These are phyloP conservation scores for Terrapene triunguis DNA, from an alignment of 2,113 vertebrate genomes.

Conservation along the genomic window DNA sequence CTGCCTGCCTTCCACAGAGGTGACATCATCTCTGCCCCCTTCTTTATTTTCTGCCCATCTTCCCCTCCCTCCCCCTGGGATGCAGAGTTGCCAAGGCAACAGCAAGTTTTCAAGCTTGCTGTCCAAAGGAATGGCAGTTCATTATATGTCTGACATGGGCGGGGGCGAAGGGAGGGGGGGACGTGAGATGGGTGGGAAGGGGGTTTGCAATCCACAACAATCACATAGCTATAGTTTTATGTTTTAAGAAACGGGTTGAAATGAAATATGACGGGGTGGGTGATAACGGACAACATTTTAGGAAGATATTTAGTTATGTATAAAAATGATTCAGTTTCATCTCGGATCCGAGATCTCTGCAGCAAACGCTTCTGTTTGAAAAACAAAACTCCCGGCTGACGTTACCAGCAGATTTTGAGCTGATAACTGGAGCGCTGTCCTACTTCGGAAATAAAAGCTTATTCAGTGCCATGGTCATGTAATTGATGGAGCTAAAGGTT, in stretches of 20 bases:
- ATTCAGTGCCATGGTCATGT: fast-evolving
- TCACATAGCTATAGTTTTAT: fast-evolving
- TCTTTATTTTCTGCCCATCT: conserved; percentile 55
- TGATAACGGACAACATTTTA: fast-evolving
- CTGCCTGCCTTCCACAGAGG: conserved; percentile 72
- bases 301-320: fast-evolving
- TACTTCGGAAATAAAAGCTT: neutral
- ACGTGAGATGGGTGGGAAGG: conserved; percentile 23
- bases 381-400: fast-evolving
- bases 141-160: conserved; percentile 74
- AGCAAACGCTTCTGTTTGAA: fast-evolving
- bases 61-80: conserved; percentile 75
- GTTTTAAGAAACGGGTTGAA: neutral
- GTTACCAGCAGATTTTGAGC: fast-evolving
- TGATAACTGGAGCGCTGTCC: fast-evolving
- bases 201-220: conserved; percentile 13
- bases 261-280: fast-evolving
- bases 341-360: fast-evolving
- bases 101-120: conserved; percentile 70
- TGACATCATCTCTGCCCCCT: conserved; percentile 85
- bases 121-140: conserved; percentile 83
- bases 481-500: neutral
- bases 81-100: conserved; percentile 86
- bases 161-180: conserved; percentile 44
- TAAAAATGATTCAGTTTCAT: fast-evolving